phyloP scores from a whole-genome alignment of 2,888 invertebrate genomes.

The Pasiphila rectangulata region DNA sequence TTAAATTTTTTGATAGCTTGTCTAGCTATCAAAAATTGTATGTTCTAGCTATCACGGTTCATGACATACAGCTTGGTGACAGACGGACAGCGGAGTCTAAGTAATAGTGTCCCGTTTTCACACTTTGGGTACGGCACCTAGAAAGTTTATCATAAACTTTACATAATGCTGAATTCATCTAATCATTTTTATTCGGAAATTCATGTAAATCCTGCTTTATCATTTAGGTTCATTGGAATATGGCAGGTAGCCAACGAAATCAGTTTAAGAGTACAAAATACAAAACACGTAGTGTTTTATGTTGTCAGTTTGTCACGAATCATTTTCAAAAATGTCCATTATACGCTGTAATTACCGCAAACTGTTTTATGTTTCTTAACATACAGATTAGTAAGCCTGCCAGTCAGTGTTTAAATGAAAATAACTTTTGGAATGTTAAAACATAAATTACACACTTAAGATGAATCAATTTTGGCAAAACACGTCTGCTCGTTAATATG shows the following conservation, averaged over 20 bases:
- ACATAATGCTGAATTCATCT: not conserved
- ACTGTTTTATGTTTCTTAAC: not conserved
- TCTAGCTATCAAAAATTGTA: no score
- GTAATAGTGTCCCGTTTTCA: no score
- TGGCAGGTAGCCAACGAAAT: conserved; percentile 20
- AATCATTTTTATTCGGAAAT: not conserved
- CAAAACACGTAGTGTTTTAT: conserved; percentile 13
- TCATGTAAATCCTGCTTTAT: conserved; percentile 8
- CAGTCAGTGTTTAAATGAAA: no score
- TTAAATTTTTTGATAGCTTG: no score
- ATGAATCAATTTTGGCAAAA: no score
- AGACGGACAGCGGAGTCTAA: no score
- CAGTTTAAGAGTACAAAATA: conserved; percentile 18
- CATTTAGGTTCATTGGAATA: conserved; percentile 10
- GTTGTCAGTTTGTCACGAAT: conserved; percentile 1
- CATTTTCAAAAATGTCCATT: not conserved
- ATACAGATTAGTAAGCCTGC: no score
- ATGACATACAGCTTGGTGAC: no score
- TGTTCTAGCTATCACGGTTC: no score
- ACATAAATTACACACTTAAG: no score
- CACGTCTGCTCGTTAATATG: no score
- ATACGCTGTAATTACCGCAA: not conserved
- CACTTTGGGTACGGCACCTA: no score
- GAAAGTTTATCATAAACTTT: not conserved
- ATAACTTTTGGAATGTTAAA: not conserved